Evolutionary conservation across 2,797 vertebrate genomes (phyloP).

Genomic region (Sebastes diaconus): DNA sequence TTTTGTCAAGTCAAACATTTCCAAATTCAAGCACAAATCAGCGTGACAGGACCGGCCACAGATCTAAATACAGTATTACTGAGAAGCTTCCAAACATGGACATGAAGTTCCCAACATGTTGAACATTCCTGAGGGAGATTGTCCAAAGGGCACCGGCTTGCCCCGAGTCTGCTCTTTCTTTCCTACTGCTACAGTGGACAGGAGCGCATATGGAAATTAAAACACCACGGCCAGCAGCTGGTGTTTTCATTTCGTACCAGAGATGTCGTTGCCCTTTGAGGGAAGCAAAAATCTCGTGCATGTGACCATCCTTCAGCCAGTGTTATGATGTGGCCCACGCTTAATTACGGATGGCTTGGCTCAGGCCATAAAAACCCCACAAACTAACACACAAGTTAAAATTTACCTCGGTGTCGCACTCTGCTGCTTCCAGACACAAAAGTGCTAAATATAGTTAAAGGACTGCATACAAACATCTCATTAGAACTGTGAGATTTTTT

Average conservation of each 20-base stretch:
- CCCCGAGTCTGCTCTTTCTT: constrained; percentile 53
- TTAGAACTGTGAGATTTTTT: constrained; percentile 36
- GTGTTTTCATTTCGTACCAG: constrained; percentile 72
- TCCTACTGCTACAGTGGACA: constrained; percentile 48
- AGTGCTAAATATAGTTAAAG: constrained; percentile 48
- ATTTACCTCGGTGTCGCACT: constrained; percentile 38
- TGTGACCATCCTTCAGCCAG: constrained; percentile 52
- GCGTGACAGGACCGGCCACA: constrained; percentile 9
- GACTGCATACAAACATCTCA: constrained; percentile 47
- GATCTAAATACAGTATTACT: constrained; percentile 35
- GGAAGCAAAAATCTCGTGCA: constrained; percentile 51
- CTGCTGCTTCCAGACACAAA: constrained; percentile 38
- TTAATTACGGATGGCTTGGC: constrained; percentile 33
- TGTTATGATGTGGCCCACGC: constrained; percentile 39
- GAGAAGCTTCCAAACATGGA: constrained; percentile 71
- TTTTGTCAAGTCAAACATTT: constrained; percentile 7
- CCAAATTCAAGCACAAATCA: constrained; percentile 39
- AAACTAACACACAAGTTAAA: constrained; percentile 50
- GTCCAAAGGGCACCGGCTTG: constrained; percentile 67
- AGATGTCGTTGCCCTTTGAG: constrained; percentile 68
- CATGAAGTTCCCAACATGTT: constrained; percentile 69
- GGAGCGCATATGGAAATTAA: constrained; percentile 59
- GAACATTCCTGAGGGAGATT: constrained; percentile 70
- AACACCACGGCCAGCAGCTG: constrained; percentile 67
- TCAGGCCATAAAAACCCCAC: constrained; percentile 21